Evolutionary conservation across 2,888 invertebrate species (phyloP).

Genomic region (Alloscopus bannaensis): DNA sequence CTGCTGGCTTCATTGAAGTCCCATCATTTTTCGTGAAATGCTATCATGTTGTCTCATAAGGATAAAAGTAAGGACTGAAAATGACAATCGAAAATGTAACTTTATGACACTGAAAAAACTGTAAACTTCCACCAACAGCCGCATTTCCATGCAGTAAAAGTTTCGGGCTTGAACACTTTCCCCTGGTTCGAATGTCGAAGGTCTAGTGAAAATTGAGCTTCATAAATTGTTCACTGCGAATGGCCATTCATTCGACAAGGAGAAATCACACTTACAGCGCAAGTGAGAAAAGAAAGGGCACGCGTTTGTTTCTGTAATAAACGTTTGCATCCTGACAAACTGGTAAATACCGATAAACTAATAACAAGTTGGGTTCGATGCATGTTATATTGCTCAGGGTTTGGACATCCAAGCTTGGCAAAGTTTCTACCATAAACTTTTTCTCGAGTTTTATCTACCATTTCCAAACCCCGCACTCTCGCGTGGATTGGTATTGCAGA

Average conservation of each 20-base stretch:
- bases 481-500: no score
- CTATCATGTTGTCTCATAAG: conserved; percentile 54
- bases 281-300: neutral
- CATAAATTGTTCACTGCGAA: conserved; percentile 9
- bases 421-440: no score
- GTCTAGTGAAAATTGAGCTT: conserved; percentile 25
- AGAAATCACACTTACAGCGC: no score
- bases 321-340: neutral
- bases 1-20: conserved; percentile 18
- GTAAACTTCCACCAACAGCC: conserved; percentile 4
- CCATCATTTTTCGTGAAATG: conserved; percentile 52
- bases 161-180: neutral
- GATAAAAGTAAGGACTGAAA: conserved; percentile 52
- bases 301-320: neutral
- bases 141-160: neutral
- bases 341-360: conserved; percentile 20
- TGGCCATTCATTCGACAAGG: conserved; percentile 14
- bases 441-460: no score
- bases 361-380: no score
- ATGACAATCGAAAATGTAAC: conserved; percentile 57
- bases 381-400: no score
- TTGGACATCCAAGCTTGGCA: no score
- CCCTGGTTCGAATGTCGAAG: conserved; percentile 5
- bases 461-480: no score
- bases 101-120: conserved; percentile 47